These are phyloP conservation scores for Glossophaga mutica DNA, from an alignment of 2,797 vertebrate genomes.

Conservation along the genomic window DNA sequence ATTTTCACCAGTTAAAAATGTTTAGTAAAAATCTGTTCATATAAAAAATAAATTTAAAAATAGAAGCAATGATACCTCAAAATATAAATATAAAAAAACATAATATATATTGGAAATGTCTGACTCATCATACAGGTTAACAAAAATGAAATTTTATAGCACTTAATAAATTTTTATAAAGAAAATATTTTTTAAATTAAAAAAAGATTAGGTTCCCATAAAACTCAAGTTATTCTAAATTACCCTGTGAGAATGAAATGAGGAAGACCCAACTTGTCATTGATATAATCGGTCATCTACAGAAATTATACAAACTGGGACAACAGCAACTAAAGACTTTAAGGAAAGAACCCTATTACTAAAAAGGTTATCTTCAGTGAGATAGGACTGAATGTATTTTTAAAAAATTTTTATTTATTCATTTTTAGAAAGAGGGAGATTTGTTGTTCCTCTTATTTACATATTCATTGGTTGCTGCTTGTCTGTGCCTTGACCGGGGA, in stretches of 20 bases:
- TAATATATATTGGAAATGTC: not conserved
- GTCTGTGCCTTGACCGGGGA: not conserved
- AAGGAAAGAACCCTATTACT: slow-evolving; percentile 42
- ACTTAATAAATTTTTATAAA: not conserved
- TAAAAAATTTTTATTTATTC: not conserved
- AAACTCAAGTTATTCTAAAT: slow-evolving; percentile 29
- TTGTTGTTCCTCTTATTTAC: not conserved
- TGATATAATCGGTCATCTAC: not conserved
- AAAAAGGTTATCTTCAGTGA: slow-evolving; percentile 31
- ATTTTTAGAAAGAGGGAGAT: not conserved
- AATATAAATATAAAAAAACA: not conserved
- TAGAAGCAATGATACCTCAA: not conserved
- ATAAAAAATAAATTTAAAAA: not conserved
- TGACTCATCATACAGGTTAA: not conserved
- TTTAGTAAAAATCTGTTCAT: not conserved
- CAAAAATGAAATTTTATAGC: not conserved
- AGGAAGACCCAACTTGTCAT: not conserved
- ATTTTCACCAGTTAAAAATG: not conserved
- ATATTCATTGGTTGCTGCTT: not conserved
- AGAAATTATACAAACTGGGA: not conserved
- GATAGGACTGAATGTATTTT: not conserved
- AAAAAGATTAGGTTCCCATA: not conserved
- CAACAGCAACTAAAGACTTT: not conserved
- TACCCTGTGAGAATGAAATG: slow-evolving; percentile 1
- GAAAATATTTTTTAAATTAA: not conserved